phyloP scores from a whole-genome alignment of 37 sponge, comb jelly and placozoan species.

The Hexactinellida sp. region DNA sequence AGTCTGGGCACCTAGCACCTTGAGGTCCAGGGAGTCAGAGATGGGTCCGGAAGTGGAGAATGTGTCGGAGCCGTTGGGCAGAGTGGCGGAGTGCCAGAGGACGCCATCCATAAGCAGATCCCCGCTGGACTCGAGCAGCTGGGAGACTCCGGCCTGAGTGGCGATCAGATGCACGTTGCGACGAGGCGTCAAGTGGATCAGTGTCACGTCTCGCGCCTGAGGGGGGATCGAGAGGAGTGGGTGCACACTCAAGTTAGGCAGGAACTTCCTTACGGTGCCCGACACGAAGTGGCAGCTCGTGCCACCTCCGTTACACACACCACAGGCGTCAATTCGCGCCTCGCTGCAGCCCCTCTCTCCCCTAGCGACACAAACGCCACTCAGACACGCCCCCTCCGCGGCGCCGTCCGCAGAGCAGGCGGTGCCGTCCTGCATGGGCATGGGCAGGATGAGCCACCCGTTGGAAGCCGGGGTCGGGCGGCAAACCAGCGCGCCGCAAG shows the following conservation, averaged over 20 bases:
- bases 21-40: background rate
- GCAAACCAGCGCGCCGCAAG: background rate
- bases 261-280: background rate
- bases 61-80: background rate
- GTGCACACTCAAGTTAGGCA: background rate
- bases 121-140: background rate
- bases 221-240: background rate
- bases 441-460: background rate
- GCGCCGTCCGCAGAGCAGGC: background rate
- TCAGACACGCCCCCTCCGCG: background rate
- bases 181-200: background rate
- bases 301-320: background rate
- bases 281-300: background rate
- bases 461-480: background rate
- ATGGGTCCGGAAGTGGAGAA: background rate
- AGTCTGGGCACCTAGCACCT: background rate
- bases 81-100: background rate
- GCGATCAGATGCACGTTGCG: background rate
- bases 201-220: background rate
- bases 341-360: background rate
- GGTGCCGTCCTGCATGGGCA: background rate
- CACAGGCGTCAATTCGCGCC: background rate
- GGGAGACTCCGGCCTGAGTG: background rate
- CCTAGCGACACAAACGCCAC: background rate
- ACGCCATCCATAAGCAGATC: background rate